Evolutionary conservation across 2,113 vertebrate genomes (phyloP).

Genomic region (Mus pahari): DNA sequence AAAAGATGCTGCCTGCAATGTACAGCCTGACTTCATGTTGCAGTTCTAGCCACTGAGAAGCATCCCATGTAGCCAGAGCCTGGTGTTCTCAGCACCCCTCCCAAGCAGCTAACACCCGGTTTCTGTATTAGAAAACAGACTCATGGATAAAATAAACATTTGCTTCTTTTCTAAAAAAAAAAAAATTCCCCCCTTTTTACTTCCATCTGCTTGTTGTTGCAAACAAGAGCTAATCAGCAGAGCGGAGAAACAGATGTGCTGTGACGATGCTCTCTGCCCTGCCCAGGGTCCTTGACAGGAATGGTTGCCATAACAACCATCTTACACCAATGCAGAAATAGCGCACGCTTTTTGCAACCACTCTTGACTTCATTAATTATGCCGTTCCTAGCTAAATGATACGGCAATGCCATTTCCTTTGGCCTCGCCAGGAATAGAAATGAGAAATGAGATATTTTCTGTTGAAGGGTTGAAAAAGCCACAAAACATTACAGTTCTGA

Average conservation of each 20-base stretch:
- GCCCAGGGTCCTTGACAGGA: slow-evolving; percentile 81
- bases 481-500: slow-evolving; percentile 9
- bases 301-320: slow-evolving; percentile 87
- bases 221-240: slow-evolving; percentile 82
- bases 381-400: slow-evolving; percentile 77
- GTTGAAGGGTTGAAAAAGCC: slow-evolving; percentile 47
- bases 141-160: slow-evolving; percentile 70
- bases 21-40: not conserved
- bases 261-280: slow-evolving; percentile 76
- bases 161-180: slow-evolving; percentile 70
- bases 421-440: slow-evolving; percentile 66
- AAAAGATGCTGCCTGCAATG: not conserved
- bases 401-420: slow-evolving; percentile 67
- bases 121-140: slow-evolving; percentile 75
- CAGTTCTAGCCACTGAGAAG: not conserved
- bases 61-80: not conserved
- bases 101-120: slow-evolving; percentile 23
- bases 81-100: slow-evolving; percentile 38
- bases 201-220: slow-evolving; percentile 77
- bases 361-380: slow-evolving; percentile 84
- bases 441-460: slow-evolving; percentile 71
- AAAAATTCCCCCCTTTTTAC: slow-evolving; percentile 21
- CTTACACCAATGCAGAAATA: slow-evolving; percentile 83
- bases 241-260: slow-evolving; percentile 83
- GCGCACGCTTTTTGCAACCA: slow-evolving; percentile 80